A percentile compares a stretch with the other conserved stretches of the same genome.
Conservation (phyloP, 2,113 vertebrate species). For the Ochotona princeps region DNA sequence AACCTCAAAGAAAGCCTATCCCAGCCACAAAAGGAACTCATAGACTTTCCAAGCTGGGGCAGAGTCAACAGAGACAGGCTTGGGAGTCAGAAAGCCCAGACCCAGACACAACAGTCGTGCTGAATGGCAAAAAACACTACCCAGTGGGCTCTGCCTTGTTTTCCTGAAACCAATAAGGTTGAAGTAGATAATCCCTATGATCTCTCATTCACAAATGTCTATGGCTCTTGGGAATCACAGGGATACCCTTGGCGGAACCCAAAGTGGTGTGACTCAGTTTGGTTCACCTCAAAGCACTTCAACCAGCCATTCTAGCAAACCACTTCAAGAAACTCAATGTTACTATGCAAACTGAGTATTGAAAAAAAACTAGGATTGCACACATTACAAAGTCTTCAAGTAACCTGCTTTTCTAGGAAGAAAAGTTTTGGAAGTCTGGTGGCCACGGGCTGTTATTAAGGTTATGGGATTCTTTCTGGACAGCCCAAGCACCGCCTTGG, state of each 20-base stretch:
- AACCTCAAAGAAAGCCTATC: slow-evolving; percentile 14
- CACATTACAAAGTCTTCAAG: background rate
- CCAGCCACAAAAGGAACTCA: too few species aligned
- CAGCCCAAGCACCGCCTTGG: background rate
- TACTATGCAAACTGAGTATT: slow-evolving; percentile 4
- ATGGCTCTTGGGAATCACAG: background rate
- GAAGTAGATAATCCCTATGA: background rate
- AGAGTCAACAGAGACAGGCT: background rate
- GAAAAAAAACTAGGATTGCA: background rate
- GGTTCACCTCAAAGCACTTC: background rate
- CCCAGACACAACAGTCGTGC: background rate
- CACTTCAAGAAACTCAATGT: background rate
- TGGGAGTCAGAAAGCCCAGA: background rate
- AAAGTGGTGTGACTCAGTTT: background rate
- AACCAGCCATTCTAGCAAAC: background rate
- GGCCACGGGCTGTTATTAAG: background rate
- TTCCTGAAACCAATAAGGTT: background rate
- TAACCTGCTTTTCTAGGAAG: background rate
- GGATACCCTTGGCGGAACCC: background rate
- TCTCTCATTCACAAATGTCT: background rate
- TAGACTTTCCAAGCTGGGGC: background rate
- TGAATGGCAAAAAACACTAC: background rate
- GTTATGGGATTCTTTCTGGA: background rate
- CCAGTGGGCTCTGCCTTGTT: background rate
- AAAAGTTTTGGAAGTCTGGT: background rate